These are phyloP conservation scores for Lysiphlebus fabarum DNA, from an alignment of 1,140 invertebrate genomes.

Conservation along the genomic window DNA sequence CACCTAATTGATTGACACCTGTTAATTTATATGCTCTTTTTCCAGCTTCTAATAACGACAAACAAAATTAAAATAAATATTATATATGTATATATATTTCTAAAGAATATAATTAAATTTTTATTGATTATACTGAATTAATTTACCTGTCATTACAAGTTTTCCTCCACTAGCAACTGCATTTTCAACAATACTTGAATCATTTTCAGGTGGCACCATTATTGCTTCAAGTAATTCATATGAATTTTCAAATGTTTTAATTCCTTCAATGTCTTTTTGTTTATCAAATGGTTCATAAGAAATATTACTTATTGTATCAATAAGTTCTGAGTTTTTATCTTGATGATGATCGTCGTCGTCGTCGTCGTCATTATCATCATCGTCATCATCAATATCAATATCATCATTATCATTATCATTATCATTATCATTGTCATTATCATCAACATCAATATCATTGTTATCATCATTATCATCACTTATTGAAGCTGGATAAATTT, in stretches of 20 bases:
- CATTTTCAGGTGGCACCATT: conserved; percentile 69
- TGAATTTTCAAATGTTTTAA: conserved; percentile 46
- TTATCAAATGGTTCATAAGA: conserved; percentile 36
- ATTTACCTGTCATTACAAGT: conserved; percentile 69
- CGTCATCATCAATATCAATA: too few relatives aligned
- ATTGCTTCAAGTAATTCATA: conserved; percentile 71
- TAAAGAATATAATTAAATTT: too few relatives aligned
- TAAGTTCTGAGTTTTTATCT: conserved; percentile 39
- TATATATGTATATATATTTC: too few relatives aligned
- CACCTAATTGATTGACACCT: conserved; percentile 46
- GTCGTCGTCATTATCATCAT: too few relatives aligned
- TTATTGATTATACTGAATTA: too few relatives aligned
- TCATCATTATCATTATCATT: too few relatives aligned
- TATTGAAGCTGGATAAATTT: too few relatives aligned
- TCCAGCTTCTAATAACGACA: conserved; percentile 66
- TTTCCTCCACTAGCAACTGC: conserved; percentile 78
- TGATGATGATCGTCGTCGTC: conserved; percentile 37
- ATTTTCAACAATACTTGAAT: conserved; percentile 69
- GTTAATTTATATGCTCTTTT: conserved; percentile 69
- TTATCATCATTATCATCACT: too few relatives aligned
- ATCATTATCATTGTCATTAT: too few relatives aligned
- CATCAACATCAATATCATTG: too few relatives aligned
- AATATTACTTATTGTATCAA: conserved; percentile 35
- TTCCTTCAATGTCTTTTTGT: conserved; percentile 43
- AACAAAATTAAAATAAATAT: conserved; percentile 20